phyloP scores from a whole-genome alignment of 1,140 invertebrate genomes.

The Calycopis cecrops region DNA sequence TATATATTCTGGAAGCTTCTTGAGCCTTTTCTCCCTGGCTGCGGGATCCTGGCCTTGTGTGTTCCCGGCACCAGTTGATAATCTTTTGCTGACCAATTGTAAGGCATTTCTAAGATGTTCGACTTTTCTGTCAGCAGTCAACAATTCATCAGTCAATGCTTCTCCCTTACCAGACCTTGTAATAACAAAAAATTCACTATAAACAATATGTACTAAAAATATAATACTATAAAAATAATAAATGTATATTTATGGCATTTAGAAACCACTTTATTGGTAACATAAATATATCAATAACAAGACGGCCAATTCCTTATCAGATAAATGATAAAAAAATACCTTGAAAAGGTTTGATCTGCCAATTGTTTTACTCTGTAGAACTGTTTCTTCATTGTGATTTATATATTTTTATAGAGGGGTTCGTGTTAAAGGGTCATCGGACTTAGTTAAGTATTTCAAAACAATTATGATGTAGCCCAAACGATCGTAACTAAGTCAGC shows the following conservation, averaged over 20 bases:
- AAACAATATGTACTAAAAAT: too few species aligned
- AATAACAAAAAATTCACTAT: conserved; percentile 28
- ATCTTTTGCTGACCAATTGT: conserved; percentile 80
- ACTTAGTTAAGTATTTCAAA: conserved; percentile 67
- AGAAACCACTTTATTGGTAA: not conserved
- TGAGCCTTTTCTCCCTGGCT: conserved; percentile 84
- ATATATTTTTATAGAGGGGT: conserved; percentile 42
- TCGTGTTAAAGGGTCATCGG: conserved; percentile 66
- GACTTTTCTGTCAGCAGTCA: conserved; percentile 89
- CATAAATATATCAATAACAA: conserved; percentile 1
- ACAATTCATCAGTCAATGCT: conserved; percentile 89
- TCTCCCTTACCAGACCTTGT: conserved; percentile 91
- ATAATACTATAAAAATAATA: conserved; percentile 11
- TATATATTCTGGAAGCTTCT: conserved; percentile 76
- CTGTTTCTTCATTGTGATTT: conserved; percentile 86
- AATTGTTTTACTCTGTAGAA: conserved; percentile 92
- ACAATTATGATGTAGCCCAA: conserved; percentile 64
- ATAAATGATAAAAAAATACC: conserved; percentile 76
- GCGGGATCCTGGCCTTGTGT: conserved; percentile 76
- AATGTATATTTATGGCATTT: conserved; percentile 13
- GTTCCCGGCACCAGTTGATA: conserved; percentile 75
- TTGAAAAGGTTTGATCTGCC: conserved; percentile 91
- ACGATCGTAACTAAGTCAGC: conserved; percentile 66
- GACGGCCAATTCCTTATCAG: conserved; percentile 54
- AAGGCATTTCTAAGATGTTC: conserved; percentile 88